Evolutionary conservation across 2,797 vertebrate species (phyloP), one percentile per base, ranked within the genome.

Genomic region (Novumbra hubbsi): DNA sequence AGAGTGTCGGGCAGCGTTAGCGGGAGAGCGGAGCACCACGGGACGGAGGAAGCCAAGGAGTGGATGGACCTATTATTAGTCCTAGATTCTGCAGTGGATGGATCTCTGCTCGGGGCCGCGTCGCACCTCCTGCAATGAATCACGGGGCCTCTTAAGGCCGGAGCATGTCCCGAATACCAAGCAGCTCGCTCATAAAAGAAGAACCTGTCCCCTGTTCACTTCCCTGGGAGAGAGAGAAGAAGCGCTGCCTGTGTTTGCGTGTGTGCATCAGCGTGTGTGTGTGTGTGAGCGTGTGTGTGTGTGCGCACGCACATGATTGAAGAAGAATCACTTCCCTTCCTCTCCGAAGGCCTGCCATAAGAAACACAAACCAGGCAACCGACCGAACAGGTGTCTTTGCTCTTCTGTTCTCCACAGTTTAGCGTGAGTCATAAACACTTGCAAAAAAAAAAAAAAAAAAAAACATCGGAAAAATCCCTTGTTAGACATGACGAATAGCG

Each of bases 91-190:
- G 86, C 89, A 84, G 84, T 89, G 88, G 88, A 91, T 90, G 88
- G 88, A 91, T 90, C 84, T 87, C 89, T 84, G 90, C 90, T 91
- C 89, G 30, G 75, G 88, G 90, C 87, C 75, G 81, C 86, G 88
- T 88, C 85, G 85, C 21, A 60, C 86, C 91, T 91, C 86, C 84
- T 88, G 89, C 92, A 90, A 93, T 93, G 92, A 93, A 93, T 94
- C 93, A 93, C 85, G 85, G 87, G 90, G 88, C 91, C 55, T 92
- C 91, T 92, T 93, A 89, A 90, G 92, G 90, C 88, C 86, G 80
- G 85, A 90, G 86, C 91, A 92, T 88, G 90, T 92, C 86, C 92
- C 83, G 92, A 93, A 94, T 94, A 93, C 91, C 92, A 93, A 94
- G 88, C 85, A 88, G 55, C 55, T 60, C 87, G 84, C 89, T 92